phyloP scores from a whole-genome alignment of 2,888 invertebrate genomes.

The Melanostoma mellinum region DNA sequence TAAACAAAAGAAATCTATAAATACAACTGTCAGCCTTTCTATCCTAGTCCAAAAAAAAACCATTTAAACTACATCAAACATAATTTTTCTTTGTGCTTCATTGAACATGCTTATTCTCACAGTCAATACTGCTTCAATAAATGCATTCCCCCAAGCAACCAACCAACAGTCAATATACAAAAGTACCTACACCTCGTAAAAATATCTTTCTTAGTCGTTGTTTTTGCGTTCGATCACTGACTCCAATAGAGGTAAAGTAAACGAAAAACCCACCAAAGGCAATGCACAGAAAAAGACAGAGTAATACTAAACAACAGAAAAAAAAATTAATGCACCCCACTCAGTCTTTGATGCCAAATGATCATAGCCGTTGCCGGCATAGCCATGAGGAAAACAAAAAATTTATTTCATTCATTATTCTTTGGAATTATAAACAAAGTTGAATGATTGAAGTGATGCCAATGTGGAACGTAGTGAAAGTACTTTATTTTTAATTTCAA shows the following conservation, averaged over 20 bases:
- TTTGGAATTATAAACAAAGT: constrained; percentile 32
- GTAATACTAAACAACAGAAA: not conserved
- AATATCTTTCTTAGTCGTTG: constrained; percentile 23
- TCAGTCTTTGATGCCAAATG: constrained; percentile 29
- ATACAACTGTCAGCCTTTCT: constrained; percentile 18
- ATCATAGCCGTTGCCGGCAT: constrained; percentile 31
- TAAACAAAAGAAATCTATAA: too few species aligned
- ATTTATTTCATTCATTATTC: constrained; percentile 53
- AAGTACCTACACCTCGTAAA: constrained; percentile 35
- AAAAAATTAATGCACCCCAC: constrained; percentile 49
- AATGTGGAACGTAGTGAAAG: not conserved
- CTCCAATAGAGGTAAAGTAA: constrained; percentile 19
- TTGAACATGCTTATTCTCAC: constrained; percentile 44
- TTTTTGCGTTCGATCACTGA: constrained; percentile 60
- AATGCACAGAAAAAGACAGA: not conserved
- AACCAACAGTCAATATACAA: constrained; percentile 3
- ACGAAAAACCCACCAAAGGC: constrained; percentile 12
- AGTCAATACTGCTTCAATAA: constrained; percentile 11
- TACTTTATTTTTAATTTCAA: not conserved
- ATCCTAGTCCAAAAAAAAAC: not conserved
- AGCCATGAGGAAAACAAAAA: constrained; percentile 9
- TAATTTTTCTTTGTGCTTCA: constrained; percentile 30
- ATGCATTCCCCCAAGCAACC: constrained; percentile 46
- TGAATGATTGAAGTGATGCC: constrained; percentile 25
- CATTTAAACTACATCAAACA: not conserved